These are phyloP conservation scores for Kuschelorhynchus macadamiae DNA, from an alignment of 2,888 invertebrate genomes.

Conservation along the genomic window DNA sequence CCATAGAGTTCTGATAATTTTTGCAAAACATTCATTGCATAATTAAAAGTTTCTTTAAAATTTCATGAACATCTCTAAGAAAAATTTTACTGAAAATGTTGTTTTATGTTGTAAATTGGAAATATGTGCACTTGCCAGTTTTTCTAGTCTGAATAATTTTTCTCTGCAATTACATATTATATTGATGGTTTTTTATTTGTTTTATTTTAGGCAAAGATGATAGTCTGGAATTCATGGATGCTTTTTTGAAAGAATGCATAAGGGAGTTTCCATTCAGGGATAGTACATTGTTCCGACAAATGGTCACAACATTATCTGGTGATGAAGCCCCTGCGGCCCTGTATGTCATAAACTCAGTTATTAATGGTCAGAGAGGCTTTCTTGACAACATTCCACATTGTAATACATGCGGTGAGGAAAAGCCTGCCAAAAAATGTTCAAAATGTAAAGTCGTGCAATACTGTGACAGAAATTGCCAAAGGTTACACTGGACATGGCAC, in stretches of 20 bases:
- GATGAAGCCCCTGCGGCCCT: slow-evolving; percentile 81
- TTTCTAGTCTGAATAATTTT: too few relatives aligned
- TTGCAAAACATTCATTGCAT: too few relatives aligned
- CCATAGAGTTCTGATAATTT: too few relatives aligned
- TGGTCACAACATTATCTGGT: slow-evolving; percentile 82
- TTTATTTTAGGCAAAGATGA: slow-evolving; percentile 72
- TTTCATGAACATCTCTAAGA: too few relatives aligned
- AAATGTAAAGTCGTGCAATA: slow-evolving; percentile 95
- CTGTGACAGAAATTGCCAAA: slow-evolving; percentile 95
- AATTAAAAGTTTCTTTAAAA: too few relatives aligned
- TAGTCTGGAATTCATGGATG: slow-evolving; percentile 75
- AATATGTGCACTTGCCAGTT: too few relatives aligned
- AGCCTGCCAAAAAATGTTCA: slow-evolving; percentile 93
- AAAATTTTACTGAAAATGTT: too few relatives aligned
- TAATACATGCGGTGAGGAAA: slow-evolving; percentile 89
- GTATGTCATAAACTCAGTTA: slow-evolving; percentile 82
- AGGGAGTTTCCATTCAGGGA: slow-evolving; percentile 93
- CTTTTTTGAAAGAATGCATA: slow-evolving; percentile 87
- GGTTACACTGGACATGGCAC: slow-evolving; percentile 93
- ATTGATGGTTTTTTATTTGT: too few relatives aligned
- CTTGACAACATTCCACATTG: slow-evolving; percentile 79
- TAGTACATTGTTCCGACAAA: slow-evolving; percentile 90
- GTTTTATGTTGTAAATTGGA: too few relatives aligned
- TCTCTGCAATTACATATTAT: too few relatives aligned
- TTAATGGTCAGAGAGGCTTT: slow-evolving; percentile 91